phyloP scores from a whole-genome alignment of 1,140 invertebrate species.

The Bemisia tabaci region DNA sequence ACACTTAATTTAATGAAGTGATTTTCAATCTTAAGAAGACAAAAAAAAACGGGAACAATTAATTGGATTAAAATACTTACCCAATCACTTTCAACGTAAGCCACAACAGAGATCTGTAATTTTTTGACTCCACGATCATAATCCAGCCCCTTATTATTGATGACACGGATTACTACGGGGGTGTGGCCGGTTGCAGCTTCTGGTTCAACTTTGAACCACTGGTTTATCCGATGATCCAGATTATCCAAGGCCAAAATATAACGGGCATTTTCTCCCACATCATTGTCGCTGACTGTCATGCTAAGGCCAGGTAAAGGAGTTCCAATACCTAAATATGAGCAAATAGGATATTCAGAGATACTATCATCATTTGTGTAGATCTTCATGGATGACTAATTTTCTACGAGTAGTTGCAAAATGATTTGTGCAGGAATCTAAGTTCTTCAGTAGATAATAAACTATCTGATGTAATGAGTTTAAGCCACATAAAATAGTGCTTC shows the following conservation, averaged over 20 bases:
- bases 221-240: slow-evolving; percentile 35
- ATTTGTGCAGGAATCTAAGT: not conserved
- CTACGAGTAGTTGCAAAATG: not conserved
- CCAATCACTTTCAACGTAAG: slow-evolving; percentile 40
- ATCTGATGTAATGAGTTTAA: no score
- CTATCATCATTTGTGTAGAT: no score
- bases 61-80: slow-evolving; percentile 26
- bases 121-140: slow-evolving; percentile 48
- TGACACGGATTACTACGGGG: slow-evolving; percentile 55
- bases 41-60: no score
- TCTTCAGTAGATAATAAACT: not conserved
- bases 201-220: slow-evolving; percentile 51
- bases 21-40: no score
- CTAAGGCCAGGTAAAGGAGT: slow-evolving; percentile 44
- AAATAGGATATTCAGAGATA: no score
- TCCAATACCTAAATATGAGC: slow-evolving; percentile 26
- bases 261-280: slow-evolving; percentile 60
- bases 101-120: slow-evolving; percentile 53
- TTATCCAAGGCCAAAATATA: slow-evolving; percentile 44
- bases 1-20: no score
- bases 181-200: slow-evolving; percentile 51
- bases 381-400: no score
- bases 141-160: slow-evolving; percentile 47
- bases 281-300: slow-evolving; percentile 57
- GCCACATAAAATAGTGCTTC: no score